Conservation (phyloP, 2,888 invertebrate genomes). For the Acleris emargana region DNA sequence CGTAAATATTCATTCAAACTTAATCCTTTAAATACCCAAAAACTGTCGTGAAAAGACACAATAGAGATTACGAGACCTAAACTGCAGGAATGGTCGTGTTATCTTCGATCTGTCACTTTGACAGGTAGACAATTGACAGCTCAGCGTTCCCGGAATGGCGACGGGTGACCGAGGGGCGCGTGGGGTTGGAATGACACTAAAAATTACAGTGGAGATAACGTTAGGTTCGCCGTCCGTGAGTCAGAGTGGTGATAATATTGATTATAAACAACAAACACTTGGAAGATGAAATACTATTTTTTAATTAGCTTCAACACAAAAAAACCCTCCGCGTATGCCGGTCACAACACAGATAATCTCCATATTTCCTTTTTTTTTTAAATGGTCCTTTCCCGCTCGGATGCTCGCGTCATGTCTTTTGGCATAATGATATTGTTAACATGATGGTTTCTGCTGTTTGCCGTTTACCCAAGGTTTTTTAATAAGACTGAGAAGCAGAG, state of each 20-base stretch:
- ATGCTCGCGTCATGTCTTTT: too few relatives aligned
- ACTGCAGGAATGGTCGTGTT: neutral
- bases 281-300: too few relatives aligned
- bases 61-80: slow-evolving; percentile 26
- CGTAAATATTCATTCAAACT: neutral
- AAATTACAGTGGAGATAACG: slow-evolving; percentile 2
- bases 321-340: too few relatives aligned
- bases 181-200: neutral
- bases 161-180: neutral
- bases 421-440: too few relatives aligned
- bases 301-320: too few relatives aligned
- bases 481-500: too few relatives aligned
- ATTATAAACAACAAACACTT: too few relatives aligned
- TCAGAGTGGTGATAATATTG: neutral
- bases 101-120: slow-evolving; percentile 15
- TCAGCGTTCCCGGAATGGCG: slow-evolving; percentile 7
- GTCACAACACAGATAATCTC: too few relatives aligned
- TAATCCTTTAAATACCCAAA: slow-evolving; percentile 23
- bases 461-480: too few relatives aligned
- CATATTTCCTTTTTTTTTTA: too few relatives aligned
- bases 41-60: slow-evolving; percentile 33
- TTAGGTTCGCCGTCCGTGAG: neutral
- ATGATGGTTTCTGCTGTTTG: neutral
- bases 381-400: too few relatives aligned
- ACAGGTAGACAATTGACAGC: slow-evolving; percentile 20